Evolutionary conservation across 2,113 vertebrate species (phyloP).

Genomic region (Cairina moschata): DNA sequence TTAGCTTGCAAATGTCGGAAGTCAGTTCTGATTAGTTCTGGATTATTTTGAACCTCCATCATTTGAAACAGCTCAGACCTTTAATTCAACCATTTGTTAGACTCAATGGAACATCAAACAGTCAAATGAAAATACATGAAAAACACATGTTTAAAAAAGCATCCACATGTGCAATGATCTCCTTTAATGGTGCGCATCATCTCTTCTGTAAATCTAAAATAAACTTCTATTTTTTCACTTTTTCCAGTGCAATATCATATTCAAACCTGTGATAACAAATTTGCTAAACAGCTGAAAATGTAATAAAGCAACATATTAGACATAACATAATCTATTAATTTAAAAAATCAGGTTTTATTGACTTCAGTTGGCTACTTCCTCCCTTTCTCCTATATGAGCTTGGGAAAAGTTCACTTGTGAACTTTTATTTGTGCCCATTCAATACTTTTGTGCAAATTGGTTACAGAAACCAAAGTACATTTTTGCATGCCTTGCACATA

Average conservation of each 20-base stretch:
- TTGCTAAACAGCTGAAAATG: neutral
- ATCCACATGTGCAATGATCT: neutral
- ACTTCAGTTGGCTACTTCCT: neutral
- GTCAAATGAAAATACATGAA: conserved; percentile 32
- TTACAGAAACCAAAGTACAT: neutral
- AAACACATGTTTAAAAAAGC: neutral
- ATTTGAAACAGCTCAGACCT: conserved; percentile 6
- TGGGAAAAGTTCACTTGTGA: neutral
- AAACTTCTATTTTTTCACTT: neutral
- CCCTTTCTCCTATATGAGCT: neutral
- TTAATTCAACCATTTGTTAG: conserved; percentile 51
- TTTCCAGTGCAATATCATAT: neutral
- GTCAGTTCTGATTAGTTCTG: conserved; percentile 21
- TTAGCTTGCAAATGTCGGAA: conserved; percentile 1
- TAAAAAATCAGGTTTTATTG: neutral
- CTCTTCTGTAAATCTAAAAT: neutral
- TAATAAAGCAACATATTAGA: neutral
- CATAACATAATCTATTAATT: neutral
- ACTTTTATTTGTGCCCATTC: neutral
- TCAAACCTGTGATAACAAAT: neutral
- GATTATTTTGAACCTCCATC: conserved; percentile 27
- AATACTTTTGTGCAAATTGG: neutral
- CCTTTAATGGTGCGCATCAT: neutral
- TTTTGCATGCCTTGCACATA: neutral
- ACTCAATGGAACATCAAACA: conserved; percentile 12